Percentiles rank a stretch among this genome's conserved stretches.
Evolutionary conservation across 2,797 vertebrate species (phyloP).

Genomic region (Nannoperca australis): DNA sequence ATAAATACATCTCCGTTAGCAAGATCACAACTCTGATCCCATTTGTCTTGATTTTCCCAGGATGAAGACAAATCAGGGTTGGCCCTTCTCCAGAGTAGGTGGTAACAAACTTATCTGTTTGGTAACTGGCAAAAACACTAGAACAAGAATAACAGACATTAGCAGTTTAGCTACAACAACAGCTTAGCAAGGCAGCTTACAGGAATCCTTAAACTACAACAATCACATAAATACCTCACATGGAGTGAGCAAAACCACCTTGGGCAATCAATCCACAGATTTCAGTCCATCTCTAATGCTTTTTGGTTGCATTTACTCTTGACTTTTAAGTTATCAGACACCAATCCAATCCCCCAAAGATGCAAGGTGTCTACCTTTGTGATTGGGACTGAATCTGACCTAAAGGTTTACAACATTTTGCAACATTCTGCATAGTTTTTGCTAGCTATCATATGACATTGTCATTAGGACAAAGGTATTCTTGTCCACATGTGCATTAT

Average conservation of each 20-base stretch:
- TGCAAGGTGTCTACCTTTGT: background rate
- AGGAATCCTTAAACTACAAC: background rate
- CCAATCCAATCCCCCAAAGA: background rate
- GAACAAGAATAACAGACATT: background rate
- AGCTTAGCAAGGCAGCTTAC: background rate
- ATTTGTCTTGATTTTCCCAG: background rate
- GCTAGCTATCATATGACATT: background rate
- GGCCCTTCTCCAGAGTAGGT: background rate
- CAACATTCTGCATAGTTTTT: background rate
- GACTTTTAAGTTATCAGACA: background rate
- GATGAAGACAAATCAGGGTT: background rate
- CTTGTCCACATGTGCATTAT: constrained; percentile 22
- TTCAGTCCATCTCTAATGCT: background rate
- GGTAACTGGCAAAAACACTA: background rate
- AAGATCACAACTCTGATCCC: background rate
- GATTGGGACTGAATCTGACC: background rate
- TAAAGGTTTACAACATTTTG: background rate
- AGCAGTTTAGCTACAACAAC: background rate
- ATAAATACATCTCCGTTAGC: background rate
- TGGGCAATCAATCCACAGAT: background rate
- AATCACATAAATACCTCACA: background rate
- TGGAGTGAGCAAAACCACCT: background rate
- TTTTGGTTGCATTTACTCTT: background rate
- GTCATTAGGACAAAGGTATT: background rate
- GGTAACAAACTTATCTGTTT: background rate